A percentile compares a stretch with the other conserved stretches of the same genome.
Evolutionary conservation across 2,797 vertebrate genomes (phyloP).

Genomic region (Cheracebus regulus): DNA sequence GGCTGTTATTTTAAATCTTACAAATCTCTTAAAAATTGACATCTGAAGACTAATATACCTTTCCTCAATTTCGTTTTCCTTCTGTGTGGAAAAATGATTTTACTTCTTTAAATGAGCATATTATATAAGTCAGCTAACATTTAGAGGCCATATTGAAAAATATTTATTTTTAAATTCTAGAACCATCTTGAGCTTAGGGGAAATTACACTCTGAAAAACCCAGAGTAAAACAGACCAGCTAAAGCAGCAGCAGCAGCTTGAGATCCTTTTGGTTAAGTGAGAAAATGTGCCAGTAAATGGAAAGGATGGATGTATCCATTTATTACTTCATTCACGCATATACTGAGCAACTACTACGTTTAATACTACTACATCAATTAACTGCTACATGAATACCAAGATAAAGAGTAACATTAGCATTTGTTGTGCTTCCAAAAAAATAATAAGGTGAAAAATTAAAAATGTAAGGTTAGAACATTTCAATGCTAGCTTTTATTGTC

Average conservation of each 20-base stretch:
- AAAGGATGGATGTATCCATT: background rate
- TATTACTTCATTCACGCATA: background rate
- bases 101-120: background rate
- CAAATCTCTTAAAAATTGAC: background rate
- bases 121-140: background rate
- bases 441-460: background rate
- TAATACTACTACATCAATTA: background rate
- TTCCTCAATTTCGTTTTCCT: background rate
- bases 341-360: background rate
- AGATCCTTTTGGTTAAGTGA: background rate
- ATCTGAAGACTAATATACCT: background rate
- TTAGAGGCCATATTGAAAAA: background rate
- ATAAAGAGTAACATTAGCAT: background rate
- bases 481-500: background rate
- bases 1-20: background rate
- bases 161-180: background rate
- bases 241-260: background rate
- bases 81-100: background rate
- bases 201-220: background rate
- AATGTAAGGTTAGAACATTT: background rate
- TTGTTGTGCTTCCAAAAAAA: background rate
- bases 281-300: background rate
- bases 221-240: background rate
- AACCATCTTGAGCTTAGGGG: background rate
- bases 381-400: background rate